Conservation (phyloP, 2,797 vertebrate species). For the Ptychadena robeensis region DNA sequence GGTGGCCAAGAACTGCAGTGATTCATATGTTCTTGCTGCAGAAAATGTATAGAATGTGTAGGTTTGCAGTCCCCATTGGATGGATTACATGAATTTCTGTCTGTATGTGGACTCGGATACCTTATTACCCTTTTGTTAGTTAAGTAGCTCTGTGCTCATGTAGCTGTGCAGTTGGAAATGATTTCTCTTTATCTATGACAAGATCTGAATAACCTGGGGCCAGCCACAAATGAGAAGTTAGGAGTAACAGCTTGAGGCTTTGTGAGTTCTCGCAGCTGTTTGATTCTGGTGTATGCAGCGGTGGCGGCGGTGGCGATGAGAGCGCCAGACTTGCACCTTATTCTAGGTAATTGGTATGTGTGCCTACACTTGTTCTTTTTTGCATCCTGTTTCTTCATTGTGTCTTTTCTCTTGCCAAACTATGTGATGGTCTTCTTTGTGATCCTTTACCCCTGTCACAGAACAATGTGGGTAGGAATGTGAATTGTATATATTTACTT, state of each 20-base stretch:
- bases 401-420: too few relatives aligned
- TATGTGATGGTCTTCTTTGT: too few relatives aligned
- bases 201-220: constrained; percentile 35
- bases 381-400: too few relatives aligned
- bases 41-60: background rate
- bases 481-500: too few relatives aligned
- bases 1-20: constrained; percentile 70
- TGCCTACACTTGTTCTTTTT: background rate
- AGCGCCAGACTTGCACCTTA: background rate
- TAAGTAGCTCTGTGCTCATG: background rate
- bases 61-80: background rate
- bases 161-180: background rate
- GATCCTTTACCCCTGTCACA: too few relatives aligned
- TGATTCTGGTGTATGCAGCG: constrained; percentile 10
- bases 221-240: constrained; percentile 40
- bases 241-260: constrained; percentile 29
- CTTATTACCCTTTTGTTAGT: background rate
- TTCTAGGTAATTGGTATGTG: background rate
- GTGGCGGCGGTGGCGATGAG: background rate
- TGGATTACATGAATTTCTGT: background rate
- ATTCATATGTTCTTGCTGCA: constrained; percentile 62
- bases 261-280: constrained; percentile 30
- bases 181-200: constrained; percentile 32
- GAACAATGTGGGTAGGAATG: too few relatives aligned
- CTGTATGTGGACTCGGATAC: background rate